Evolutionary conservation across 1,140 invertebrate genomes (phyloP).

Genomic region (Dreissena polymorpha): DNA sequence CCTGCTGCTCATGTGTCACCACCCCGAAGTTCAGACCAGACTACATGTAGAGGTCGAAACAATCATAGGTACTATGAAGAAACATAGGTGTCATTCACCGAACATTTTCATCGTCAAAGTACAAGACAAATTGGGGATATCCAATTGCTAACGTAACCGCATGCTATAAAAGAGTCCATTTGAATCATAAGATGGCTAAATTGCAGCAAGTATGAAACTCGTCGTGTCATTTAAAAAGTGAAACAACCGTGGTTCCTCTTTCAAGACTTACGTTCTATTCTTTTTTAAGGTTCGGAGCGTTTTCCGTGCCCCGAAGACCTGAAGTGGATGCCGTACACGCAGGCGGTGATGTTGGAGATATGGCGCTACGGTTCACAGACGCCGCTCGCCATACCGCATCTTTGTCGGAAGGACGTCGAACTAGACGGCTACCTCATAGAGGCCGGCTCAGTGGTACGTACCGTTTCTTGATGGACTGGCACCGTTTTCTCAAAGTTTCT

Average conservation of each 20-base stretch:
- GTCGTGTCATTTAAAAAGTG: no score
- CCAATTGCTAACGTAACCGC: no score
- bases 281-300: conserved; percentile 13
- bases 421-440: conserved; percentile 32
- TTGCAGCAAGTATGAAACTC: no score
- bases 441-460: conserved; percentile 29
- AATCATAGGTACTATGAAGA: conserved; percentile 41
- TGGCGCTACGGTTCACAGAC: conserved; percentile 48
- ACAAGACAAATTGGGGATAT: no score
- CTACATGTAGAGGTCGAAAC: conserved; percentile 61
- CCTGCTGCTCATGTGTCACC: conserved; percentile 52
- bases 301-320: conserved; percentile 24
- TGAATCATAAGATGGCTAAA: no score
- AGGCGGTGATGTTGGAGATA: conserved; percentile 39
- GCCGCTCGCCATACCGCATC: conserved; percentile 48
- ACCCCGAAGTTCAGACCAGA: conserved; percentile 77
- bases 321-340: conserved; percentile 42
- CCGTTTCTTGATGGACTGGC: background rate
- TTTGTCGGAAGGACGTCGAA: conserved; percentile 22
- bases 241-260: no score
- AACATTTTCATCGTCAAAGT: background rate
- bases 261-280: no score
- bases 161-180: no score
- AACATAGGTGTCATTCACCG: background rate
- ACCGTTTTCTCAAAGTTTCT: background rate